phyloP scores from a whole-genome alignment of 2,888 invertebrate species.

The Alviniconcha strummeri region DNA sequence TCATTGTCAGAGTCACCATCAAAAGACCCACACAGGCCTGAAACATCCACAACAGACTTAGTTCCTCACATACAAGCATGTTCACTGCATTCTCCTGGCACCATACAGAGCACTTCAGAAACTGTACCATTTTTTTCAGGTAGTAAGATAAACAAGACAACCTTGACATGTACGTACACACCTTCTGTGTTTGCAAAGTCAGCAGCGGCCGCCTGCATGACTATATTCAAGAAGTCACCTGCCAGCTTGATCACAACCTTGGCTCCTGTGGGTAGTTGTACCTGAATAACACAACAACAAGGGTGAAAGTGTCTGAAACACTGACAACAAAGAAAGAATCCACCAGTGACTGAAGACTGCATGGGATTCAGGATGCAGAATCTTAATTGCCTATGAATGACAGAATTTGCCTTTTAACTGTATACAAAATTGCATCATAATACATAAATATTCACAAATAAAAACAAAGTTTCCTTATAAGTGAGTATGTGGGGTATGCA shows the following conservation, averaged over 20 bases:
- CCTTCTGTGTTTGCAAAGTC: conserved; percentile 58
- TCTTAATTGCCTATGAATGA: no score
- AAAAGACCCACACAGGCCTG: conserved; percentile 63
- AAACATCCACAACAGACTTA: background rate
- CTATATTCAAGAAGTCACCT: conserved; percentile 48
- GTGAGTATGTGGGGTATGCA: no score
- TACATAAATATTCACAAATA: no score
- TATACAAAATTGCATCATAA: no score
- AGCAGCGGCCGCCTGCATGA: conserved; percentile 54
- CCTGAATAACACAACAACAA: conserved; percentile 37
- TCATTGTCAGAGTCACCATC: conserved; percentile 54
- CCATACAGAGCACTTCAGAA: no score
- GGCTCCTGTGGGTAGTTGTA: conserved; percentile 50
- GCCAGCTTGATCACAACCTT: conserved; percentile 42
- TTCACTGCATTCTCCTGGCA: background rate
- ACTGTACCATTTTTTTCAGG: no score
- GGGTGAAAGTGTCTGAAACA: background rate
- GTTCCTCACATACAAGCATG: background rate
- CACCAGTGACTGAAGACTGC: background rate
- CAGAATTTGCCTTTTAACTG: no score
- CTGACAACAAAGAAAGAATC: background rate
- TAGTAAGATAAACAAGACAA: no score
- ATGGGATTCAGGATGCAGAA: no score
- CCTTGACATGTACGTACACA: conserved; percentile 15
- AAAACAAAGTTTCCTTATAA: no score